Evolutionary conservation across 2,888 invertebrate genomes (phyloP).

Genomic region (Spisula subtruncata): DNA sequence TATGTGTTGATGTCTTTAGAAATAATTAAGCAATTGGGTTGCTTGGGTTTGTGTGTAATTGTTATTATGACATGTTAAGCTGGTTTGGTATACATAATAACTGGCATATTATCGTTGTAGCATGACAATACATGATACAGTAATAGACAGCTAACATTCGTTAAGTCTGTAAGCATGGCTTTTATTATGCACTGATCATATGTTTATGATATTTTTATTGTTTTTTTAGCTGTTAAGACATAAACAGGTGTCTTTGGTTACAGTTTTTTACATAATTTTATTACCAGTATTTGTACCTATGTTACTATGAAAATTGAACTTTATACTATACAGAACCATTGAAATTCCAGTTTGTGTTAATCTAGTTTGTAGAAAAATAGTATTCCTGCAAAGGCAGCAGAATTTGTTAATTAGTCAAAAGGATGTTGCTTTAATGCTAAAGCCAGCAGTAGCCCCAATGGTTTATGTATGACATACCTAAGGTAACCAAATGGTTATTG

Average conservation of each 20-base stretch:
- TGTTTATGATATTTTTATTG: neutral
- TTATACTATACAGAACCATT: too few relatives aligned
- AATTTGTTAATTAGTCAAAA: too few relatives aligned
- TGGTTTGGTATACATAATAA: neutral
- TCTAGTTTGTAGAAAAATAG: too few relatives aligned
- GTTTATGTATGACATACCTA: too few relatives aligned
- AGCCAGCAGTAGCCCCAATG: too few relatives aligned
- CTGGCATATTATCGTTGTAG: constrained; percentile 3
- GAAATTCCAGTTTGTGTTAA: too few relatives aligned
- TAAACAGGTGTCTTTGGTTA: constrained; percentile 25
- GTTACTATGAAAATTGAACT: too few relatives aligned
- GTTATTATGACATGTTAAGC: neutral
- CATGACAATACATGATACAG: constrained; percentile 8
- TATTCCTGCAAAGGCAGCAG: too few relatives aligned
- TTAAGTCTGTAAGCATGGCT: constrained; percentile 15
- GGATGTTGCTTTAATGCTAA: too few relatives aligned
- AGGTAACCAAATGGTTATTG: too few relatives aligned
- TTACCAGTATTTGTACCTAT: neutral
- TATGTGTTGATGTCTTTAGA: neutral
- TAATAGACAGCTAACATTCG: neutral
- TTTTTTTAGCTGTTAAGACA: neutral
- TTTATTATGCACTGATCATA: constrained; percentile 16
- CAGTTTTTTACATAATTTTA: neutral
- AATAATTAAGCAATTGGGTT: neutral
- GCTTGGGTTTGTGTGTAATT: neutral